These are phyloP conservation scores for Agrypnia vestita DNA, from an alignment of 1,140 invertebrate genomes.

Conservation along the genomic window DNA sequence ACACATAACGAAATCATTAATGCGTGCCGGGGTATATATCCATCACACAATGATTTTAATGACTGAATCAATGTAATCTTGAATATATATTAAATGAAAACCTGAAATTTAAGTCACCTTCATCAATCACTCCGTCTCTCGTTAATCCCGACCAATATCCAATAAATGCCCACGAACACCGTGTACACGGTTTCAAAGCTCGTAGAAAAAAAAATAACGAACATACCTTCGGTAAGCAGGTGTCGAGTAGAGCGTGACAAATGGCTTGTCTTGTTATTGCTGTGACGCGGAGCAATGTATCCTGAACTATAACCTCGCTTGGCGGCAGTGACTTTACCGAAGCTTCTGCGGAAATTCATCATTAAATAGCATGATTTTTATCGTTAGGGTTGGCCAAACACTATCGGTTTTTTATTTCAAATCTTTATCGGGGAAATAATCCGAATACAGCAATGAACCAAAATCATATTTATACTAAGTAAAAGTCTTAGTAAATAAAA, in stretches of 20 bases:
- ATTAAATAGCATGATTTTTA: conserved; percentile 16
- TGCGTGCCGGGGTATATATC: no score
- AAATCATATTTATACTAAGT: no score
- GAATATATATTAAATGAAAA: no score
- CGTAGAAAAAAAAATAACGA: conserved; percentile 24
- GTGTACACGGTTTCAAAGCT: background rate
- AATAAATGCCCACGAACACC: conserved; percentile 4
- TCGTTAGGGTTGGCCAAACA: no score
- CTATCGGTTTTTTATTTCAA: no score
- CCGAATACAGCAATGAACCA: no score
- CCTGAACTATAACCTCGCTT: conserved; percentile 49
- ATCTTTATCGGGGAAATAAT: no score
- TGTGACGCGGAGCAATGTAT: conserved; percentile 53
- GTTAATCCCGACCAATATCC: conserved; percentile 9
- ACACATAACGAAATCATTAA: no score
- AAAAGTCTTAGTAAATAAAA: no score
- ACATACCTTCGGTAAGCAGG: conserved; percentile 48
- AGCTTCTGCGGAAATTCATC: conserved; percentile 56
- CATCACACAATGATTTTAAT: no score
- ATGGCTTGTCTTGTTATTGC: conserved; percentile 61
- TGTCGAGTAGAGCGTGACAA: conserved; percentile 58
- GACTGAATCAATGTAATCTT: no score
- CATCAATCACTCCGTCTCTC: background rate
- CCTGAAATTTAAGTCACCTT: background rate
- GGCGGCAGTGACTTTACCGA: conserved; percentile 8